Conservation (phyloP, 1,140 invertebrate species). For the Calliphora vicina region DNA sequence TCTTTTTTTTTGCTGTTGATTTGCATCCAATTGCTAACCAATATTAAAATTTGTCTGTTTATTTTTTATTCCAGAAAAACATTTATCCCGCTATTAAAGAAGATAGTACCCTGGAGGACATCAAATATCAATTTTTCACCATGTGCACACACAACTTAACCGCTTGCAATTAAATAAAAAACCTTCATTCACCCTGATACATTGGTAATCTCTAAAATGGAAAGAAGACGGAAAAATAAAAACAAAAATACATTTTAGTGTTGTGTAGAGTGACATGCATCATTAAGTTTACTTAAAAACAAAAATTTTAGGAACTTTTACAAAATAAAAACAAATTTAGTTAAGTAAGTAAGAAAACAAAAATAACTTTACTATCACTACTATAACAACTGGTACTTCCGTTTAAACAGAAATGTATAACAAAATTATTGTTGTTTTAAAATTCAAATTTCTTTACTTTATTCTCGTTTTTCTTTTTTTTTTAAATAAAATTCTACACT, state of each 20-base stretch:
- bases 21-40: no score
- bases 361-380: no score
- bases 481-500: no score
- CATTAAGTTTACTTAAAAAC: slow-evolving; percentile 24
- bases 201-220: neutral
- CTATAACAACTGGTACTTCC: no score
- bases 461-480: no score
- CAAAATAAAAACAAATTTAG: neutral
- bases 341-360: neutral
- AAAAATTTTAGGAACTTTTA: slow-evolving; percentile 22
- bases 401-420: no score
- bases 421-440: no score
- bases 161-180: neutral
- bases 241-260: neutral
- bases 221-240: neutral
- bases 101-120: slow-evolving; percentile 53
- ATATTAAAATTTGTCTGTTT: no score
- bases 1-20: no score
- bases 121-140: slow-evolving; percentile 61
- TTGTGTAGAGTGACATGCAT: neutral
- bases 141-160: slow-evolving; percentile 45
- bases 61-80: slow-evolving; percentile 47
- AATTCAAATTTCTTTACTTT: no score
- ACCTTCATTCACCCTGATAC: neutral
- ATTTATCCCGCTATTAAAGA: slow-evolving; percentile 55